Base-by-base conservation (phyloP, 53 echinoderm and acorn worm genomes). In the Paracentrotus lividus region DNA sequence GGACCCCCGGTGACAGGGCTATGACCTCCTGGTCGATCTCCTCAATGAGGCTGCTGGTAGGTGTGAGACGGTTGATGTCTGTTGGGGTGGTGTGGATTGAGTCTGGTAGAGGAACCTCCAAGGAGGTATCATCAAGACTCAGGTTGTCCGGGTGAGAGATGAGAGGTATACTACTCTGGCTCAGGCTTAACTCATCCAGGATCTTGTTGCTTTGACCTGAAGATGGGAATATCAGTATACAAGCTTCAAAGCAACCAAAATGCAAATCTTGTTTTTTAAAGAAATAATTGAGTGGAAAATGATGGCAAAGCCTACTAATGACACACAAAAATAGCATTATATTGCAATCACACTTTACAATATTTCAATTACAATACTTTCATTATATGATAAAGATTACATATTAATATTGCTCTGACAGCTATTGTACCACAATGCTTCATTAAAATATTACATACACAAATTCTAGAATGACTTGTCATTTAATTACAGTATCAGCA, bases 1-100 rank as follows among this genome's bases (percentile, higher is more conserved):
- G 85, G 2, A 49, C 16, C 49, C 85, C 51, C 0, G 85, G 60
- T 8, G 95, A 95, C 18, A 78, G 90, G 33, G 93, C 60, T 5
- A 88, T 64, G 7, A 94, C 84, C 60, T 97, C 97, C 85, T 94
- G 90, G 77, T 88, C 94, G 16, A 98, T 95, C 75, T 97, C 93
- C 51, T 98, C 98, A 0, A 96, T 93, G 84, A 98, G 96, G 72
- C 96, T 96, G 77, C 96, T 97, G 34, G 98, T 97, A 45, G 98
- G 96, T 23, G 97, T 98, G 88, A 98, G 90, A 31, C 96, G 92
- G 81, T 94, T 88, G 66, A 93, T 94, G 92, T 98, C 96, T 14
- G 91, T 94, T 4, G 96, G 95, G 26, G 95, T 96, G 38, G 97
- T 96, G 51, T 95, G 95, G 54, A 88, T 94, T 18, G 98, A 97